These are phyloP conservation scores for Palythoa grandiflora DNA, from an alignment of 92 coral and sea anemone genomes.

Conservation along the genomic window DNA sequence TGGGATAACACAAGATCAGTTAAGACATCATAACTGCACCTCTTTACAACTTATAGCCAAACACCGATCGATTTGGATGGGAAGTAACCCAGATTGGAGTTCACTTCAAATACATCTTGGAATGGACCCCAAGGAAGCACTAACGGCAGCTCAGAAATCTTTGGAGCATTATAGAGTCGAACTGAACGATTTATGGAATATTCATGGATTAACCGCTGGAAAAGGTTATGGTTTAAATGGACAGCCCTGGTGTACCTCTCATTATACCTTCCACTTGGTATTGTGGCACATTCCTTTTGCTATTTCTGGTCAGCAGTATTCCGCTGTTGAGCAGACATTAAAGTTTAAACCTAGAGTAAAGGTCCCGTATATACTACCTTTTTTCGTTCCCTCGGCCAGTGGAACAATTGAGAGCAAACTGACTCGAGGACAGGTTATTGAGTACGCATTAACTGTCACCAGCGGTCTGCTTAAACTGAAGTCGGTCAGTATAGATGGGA, in stretches of 20 bases:
- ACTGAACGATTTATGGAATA: conserved; percentile 86
- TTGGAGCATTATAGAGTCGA: conserved; percentile 78
- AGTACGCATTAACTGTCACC: conserved; percentile 47
- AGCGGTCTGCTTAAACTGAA: conserved; percentile 63
- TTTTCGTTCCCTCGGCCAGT: conserved; percentile 81
- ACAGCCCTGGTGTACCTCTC: conserved; percentile 94
- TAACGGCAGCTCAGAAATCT: conserved; percentile 77
- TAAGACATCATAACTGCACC: conserved; percentile 61
- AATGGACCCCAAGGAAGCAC: conserved; percentile 66
- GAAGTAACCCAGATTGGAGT: conserved; percentile 85
- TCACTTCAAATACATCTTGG: conserved; percentile 77
- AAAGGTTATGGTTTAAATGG: conserved; percentile 85
- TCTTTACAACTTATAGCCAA: conserved; percentile 41
- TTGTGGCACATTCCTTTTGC: conserved; percentile 92
- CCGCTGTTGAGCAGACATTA: conserved; percentile 68
- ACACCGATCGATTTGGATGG: conserved; percentile 87
- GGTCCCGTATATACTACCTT: conserved; percentile 82
- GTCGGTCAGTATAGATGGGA: conserved; percentile 37
- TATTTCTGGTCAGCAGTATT: conserved; percentile 88
- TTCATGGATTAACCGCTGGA: conserved; percentile 93
- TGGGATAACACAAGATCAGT: conserved; percentile 53
- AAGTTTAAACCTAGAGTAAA: conserved; percentile 71
- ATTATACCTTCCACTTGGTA: conserved; percentile 86
- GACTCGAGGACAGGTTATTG: not conserved
- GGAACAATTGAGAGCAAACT: conserved; percentile 75